Conservation (phyloP, 2,888 invertebrate genomes). For the Ormyrus nitidulus region DNA sequence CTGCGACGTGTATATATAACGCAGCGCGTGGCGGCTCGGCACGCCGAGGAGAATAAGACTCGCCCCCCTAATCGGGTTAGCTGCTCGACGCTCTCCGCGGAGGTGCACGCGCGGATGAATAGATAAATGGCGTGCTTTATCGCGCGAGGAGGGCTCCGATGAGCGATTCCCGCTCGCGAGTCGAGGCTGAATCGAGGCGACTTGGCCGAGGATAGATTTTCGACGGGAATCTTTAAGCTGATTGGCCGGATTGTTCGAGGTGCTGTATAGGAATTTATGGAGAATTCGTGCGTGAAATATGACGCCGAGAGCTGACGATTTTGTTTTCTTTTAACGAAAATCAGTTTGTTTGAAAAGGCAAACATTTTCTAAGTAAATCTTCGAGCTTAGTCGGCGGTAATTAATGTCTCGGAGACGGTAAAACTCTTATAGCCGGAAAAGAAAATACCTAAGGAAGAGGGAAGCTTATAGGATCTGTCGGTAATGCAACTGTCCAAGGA, state of each 20-base stretch:
- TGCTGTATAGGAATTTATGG: no score
- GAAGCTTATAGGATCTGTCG: conserved; percentile 18
- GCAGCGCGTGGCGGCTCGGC: not conserved
- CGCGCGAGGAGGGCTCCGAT: conserved; percentile 12
- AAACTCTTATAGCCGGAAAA: not conserved
- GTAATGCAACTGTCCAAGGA: not conserved
- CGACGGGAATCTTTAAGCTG: no score
- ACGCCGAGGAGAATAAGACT: not conserved
- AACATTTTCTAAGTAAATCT: not conserved
- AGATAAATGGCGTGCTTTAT: conserved; percentile 30
- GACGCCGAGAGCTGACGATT: no score
- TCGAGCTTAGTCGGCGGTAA: not conserved
- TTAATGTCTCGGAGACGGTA: not conserved
- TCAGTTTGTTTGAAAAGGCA: no score
- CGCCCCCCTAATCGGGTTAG: conserved; percentile 15
- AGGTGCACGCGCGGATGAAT: conserved; percentile 6
- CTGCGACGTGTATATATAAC: not conserved
- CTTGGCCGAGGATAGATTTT: no score
- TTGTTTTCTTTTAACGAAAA: no score
- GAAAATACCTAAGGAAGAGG: not conserved
- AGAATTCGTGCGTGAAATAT: no score
- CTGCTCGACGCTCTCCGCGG: not conserved
- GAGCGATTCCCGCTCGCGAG: no score
- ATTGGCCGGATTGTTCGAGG: no score
- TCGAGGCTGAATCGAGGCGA: no score